Percentiles rank a stretch among this genome's conserved stretches.
phyloP scores from a whole-genome alignment of 2,113 vertebrate genomes.

The Puffinus mauretanicus region DNA sequence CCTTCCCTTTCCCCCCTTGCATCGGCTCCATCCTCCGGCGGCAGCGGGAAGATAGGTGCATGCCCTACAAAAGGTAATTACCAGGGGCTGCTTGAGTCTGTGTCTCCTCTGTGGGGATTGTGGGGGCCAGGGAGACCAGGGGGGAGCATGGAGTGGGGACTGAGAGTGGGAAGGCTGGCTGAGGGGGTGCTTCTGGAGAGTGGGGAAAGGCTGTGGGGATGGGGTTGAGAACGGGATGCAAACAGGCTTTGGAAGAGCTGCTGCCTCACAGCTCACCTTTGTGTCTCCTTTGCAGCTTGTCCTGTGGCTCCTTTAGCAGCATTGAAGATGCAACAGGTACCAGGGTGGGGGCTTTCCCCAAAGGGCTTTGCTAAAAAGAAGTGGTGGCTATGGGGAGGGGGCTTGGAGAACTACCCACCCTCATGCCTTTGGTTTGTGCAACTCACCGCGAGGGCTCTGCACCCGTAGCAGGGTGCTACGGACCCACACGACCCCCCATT shows the following conservation, averaged over 20 bases:
- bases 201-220: background rate
- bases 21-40: slow-evolving; percentile 88
- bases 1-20: slow-evolving; percentile 90
- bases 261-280: background rate
- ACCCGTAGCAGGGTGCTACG: background rate
- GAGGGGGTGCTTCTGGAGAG: background rate
- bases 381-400: background rate
- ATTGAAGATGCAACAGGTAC: slow-evolving; percentile 78
- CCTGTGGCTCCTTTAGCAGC: slow-evolving; percentile 77
- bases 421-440: background rate
- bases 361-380: background rate
- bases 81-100: background rate
- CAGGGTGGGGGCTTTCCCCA: background rate
- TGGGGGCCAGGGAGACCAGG: background rate
- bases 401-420: background rate
- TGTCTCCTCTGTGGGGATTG: background rate
- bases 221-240: background rate
- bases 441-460: background rate
- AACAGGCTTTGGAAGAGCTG: background rate
- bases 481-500: fast-evolving
- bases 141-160: background rate
- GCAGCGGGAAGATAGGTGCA: slow-evolving; percentile 70
- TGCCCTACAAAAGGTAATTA: slow-evolving; percentile 71
- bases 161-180: background rate
- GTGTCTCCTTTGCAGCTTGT: slow-evolving; percentile 39